Conservation (phyloP, 1,140 invertebrate species). For the Galendromus occidentalis region DNA sequence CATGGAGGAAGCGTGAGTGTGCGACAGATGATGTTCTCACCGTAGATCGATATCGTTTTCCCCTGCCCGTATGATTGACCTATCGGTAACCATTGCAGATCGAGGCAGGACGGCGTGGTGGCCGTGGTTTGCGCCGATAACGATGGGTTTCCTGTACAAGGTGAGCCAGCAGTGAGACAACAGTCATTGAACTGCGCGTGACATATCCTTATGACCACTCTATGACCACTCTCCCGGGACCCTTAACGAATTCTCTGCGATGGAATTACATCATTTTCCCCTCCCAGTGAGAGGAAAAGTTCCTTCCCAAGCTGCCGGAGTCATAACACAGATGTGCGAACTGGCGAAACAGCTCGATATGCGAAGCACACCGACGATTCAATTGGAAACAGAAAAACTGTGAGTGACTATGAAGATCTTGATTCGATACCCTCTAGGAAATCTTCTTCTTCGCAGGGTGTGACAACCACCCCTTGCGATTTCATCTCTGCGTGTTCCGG, state of each 20-base stretch:
- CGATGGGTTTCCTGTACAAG: slow-evolving; percentile 1
- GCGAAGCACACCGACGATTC: neutral
- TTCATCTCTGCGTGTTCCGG: no score
- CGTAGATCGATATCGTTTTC: neutral
- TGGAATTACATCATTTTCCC: neutral
- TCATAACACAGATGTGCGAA: slow-evolving; percentile 7
- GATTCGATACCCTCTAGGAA: no score
- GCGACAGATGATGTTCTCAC: neutral
- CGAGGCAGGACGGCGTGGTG: neutral
- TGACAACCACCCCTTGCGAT: no score
- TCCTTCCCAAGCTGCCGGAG: neutral
- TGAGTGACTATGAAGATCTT: neutral
- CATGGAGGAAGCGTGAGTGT: neutral
- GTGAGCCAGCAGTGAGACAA: no score
- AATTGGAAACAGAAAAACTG: slow-evolving; percentile 2
- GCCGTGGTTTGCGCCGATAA: slow-evolving; percentile 5
- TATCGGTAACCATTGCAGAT: neutral
- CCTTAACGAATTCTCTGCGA: no score
- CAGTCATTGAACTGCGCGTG: no score
- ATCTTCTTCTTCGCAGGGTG: no score
- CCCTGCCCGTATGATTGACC: no score
- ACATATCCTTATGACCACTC: no score
- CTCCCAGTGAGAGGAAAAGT: neutral
- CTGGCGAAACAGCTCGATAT: slow-evolving; percentile 6
- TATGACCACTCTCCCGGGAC: no score